Evolutionary conservation across 2,888 invertebrate genomes (phyloP), one percentile per base, ranked within the genome.

Genomic region (Rhimphoctona megacephalus): DNA sequence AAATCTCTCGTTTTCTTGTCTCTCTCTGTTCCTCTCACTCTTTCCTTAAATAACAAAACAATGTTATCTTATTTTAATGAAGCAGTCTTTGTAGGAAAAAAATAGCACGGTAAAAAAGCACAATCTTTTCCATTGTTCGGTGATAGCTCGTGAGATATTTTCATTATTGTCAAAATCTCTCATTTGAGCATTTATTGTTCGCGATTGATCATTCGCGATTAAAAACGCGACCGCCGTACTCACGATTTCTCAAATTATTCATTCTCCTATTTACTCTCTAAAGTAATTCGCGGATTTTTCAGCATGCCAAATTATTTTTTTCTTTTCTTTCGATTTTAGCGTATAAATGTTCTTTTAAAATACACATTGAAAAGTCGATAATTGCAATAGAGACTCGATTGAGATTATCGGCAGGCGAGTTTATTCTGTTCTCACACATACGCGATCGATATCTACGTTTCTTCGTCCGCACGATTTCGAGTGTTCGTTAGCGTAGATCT

Each of bases 311-410:
- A 61, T 72, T 57, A 43, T 43, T 54, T 30, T n/a, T 61, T 19
- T 22, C 57, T 30, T 43, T 36, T 17, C 43, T 19, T 76, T 81
- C 25, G 22, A 69, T 43, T 52, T 85, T 70, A 57, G 79, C 76
- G 70, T 85, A 83, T 67, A 83, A 85, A 83, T 69, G n/a, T 79
- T 82, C 64, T 25, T 85, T 70, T 70, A 80, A 61, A 61, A 70
- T 70, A 81, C 66, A 81, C 57, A 77, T 80, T 83, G 61, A 86
- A 86, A 86, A 83, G 67, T 52, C 73, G 74, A 86, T 81, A 78
- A 84, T 81, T 74, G 77, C 74, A 39, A 52, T 4, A 74, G 81
- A 80, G 11, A 64, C 52, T 85, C 70, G 80, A 76, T 64, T 52
- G 74, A 72, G 70, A 76, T 69, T 78, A 64, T 69, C 64, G 74